These are phyloP conservation scores for Otocyon megalotis DNA, from an alignment of 2,113 vertebrate species.

Conservation along the genomic window DNA sequence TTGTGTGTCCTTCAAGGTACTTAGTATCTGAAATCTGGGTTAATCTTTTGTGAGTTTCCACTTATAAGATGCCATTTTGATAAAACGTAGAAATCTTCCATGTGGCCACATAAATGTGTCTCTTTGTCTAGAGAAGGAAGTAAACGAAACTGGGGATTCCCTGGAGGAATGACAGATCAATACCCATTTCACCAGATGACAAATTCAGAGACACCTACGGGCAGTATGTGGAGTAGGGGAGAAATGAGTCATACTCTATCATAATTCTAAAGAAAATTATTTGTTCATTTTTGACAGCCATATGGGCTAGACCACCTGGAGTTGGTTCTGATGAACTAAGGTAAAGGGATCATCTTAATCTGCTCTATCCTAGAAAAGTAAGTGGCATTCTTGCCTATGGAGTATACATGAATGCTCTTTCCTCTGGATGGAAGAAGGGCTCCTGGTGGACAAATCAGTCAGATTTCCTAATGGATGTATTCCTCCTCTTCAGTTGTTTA, in stretches of 20 bases:
- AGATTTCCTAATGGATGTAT: background rate
- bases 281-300: background rate
- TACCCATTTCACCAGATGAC: constrained; percentile 18
- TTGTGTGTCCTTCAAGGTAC: background rate
- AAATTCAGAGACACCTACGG: background rate
- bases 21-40: background rate
- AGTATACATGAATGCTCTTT: rapidly evolving
- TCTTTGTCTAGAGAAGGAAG: constrained; percentile 46
- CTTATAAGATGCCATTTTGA: constrained; percentile 34
- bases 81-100: constrained; percentile 38
- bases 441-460: background rate
- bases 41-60: constrained; percentile 35
- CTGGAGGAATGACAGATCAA: constrained; percentile 8
- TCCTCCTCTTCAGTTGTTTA: background rate
- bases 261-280: constrained; percentile 44
- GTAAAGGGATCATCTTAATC: background rate
- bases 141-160: background rate
- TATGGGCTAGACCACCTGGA: background rate
- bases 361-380: background rate
- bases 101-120: background rate
- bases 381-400: background rate
- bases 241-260: background rate
- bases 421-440: background rate
- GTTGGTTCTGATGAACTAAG: background rate
- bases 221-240: background rate